A percentile compares a stretch with the other conserved stretches of the same genome.
phyloP scores from a whole-genome alignment of 2,113 vertebrate genomes.

The Melanocharis versteri region DNA sequence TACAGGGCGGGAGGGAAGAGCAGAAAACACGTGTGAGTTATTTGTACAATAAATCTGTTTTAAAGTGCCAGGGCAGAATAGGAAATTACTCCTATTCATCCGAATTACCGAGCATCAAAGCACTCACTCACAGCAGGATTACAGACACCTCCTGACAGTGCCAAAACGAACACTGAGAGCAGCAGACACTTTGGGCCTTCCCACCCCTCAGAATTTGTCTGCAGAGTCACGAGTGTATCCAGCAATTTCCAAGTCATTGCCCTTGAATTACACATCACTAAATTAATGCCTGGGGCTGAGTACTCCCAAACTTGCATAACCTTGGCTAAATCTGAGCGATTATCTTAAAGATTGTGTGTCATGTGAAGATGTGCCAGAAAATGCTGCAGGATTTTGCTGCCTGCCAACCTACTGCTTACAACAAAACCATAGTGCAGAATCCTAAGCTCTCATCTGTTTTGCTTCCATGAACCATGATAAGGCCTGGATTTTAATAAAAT shows the following conservation, averaged over 20 bases:
- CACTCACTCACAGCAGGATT: constrained; percentile 19
- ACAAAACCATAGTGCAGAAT: neutral
- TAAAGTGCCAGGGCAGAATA: neutral
- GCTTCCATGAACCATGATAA: neutral
- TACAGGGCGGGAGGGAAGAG: constrained; percentile 10
- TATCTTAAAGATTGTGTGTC: neutral
- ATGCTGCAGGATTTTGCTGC: neutral
- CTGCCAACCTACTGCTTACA: neutral
- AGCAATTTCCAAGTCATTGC: neutral
- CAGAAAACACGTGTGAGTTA: neutral
- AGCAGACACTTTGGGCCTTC: neutral
- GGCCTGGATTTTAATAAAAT: neutral
- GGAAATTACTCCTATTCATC: constrained; percentile 40
- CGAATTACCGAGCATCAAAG: constrained; percentile 45
- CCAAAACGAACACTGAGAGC: constrained; percentile 5
- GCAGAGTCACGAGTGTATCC: neutral
- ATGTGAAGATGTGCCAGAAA: neutral
- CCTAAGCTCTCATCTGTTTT: neutral
- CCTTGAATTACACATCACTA: neutral
- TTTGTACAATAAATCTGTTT: neutral
- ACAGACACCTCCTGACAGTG: neutral
- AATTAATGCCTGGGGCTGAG: neutral
- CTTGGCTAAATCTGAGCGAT: neutral
- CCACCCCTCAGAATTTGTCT: constrained; percentile 14
- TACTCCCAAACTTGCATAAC: neutral